These are phyloP conservation scores for Synanthedon vespiformis DNA, from an alignment of 2,888 invertebrate genomes.

Conservation along the genomic window DNA sequence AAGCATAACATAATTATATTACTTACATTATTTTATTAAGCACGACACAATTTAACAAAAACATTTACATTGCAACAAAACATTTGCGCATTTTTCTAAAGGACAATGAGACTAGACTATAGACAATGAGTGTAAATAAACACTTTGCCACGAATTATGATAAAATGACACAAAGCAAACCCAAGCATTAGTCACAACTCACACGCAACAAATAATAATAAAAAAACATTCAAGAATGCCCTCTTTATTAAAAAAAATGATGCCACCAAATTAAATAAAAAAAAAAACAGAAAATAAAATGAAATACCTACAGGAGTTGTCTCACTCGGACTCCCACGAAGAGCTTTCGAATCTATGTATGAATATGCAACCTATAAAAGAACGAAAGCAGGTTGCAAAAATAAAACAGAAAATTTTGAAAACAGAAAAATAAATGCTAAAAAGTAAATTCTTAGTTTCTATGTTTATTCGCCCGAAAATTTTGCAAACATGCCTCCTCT, in stretches of 20 bases:
- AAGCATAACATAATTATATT: no score
- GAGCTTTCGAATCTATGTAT: constrained; percentile 62
- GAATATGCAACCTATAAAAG: constrained; percentile 75
- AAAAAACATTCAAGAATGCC: constrained; percentile 1
- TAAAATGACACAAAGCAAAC: background rate
- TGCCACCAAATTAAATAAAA: constrained; percentile 7
- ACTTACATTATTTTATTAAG: no score
- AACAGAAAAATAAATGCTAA: constrained; percentile 17
- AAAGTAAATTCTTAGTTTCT: background rate
- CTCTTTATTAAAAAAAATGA: constrained; percentile 5
- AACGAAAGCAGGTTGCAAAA: constrained; percentile 68
- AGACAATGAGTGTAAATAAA: background rate
- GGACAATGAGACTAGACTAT: background rate
- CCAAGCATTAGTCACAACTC: background rate
- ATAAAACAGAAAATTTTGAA: constrained; percentile 33
- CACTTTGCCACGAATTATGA: background rate
- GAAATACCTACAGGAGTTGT: constrained; percentile 79
- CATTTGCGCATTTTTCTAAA: no score
- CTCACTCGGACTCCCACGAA: constrained; percentile 67
- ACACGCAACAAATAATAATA: background rate
- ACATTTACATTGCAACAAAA: background rate
- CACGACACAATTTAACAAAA: background rate
- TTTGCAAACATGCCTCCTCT: constrained; percentile 15
- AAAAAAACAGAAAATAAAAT: constrained; percentile 33
- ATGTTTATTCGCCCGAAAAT: background rate